Percentiles rank a stretch among this genome's conserved stretches.
Conservation (phyloP, 1,140 invertebrate species). For the Drosophila prosaltans region DNA sequence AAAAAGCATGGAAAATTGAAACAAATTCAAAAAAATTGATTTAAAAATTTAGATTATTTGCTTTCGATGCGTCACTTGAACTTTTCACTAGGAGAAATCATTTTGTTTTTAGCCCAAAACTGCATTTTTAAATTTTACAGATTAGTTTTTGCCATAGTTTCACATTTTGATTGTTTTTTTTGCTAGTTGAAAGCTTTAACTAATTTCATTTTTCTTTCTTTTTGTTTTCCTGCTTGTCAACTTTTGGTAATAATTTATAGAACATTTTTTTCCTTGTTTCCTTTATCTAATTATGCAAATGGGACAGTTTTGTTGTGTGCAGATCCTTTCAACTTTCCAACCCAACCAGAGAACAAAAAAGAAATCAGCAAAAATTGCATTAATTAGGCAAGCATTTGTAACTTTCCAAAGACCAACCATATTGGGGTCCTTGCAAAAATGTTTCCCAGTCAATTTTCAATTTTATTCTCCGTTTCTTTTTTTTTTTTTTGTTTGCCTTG, state of each 20-base stretch:
- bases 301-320: constrained; percentile 19
- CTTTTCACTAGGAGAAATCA: too few relatives aligned
- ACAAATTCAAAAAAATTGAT: too few relatives aligned
- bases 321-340: constrained; percentile 40
- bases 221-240: neutral
- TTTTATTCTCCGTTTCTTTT: constrained; percentile 25
- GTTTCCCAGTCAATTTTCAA: constrained; percentile 14
- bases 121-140: neutral
- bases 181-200: neutral
- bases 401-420: constrained; percentile 17
- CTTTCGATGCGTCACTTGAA: too few relatives aligned
- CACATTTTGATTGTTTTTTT: neutral
- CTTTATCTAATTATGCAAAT: constrained; percentile 66
- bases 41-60: too few relatives aligned
- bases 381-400: constrained; percentile 48
- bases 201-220: neutral
- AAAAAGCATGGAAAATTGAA: too few relatives aligned
- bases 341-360: constrained; percentile 25
- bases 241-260: constrained; percentile 46
- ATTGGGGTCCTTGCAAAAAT: constrained; percentile 15
- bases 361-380: constrained; percentile 52
- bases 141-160: neutral
- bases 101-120: too few relatives aligned
- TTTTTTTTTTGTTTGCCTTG: constrained; percentile 23
- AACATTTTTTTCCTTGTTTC: constrained; percentile 42